Evolutionary conservation across 2,797 vertebrate genomes (phyloP), one percentile per base, ranked within the genome.

Genomic region (Kryptolebias ocellatus): DNA sequence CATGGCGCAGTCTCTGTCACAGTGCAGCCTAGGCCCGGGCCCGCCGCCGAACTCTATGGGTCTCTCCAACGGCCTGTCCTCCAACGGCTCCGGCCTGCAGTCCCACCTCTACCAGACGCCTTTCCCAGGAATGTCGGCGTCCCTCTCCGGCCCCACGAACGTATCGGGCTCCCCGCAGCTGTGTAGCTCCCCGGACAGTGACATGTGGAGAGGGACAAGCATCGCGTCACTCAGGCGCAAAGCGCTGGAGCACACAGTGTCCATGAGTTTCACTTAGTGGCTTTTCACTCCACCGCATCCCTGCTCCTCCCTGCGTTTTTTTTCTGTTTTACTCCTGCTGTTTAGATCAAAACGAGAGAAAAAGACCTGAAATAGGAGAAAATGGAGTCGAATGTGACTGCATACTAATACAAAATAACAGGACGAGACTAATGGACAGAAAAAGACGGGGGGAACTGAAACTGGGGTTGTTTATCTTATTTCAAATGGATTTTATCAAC

Each of bases 171-270:
- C 96, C 75, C 96, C 96, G 44, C 97, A 98, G 93, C 96, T 98
- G 90, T 98, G 97, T 95, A 96, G 92, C 88, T 98, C 96, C 80
- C 97, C 96, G 94, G 97, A 99, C 94, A 98, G 95, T 95, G 97
- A 99, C 91, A 95, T 99, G 94, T 99, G 97, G 97, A 95, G 96
- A 94, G 97, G 97, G 92, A 97, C 96, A 84, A 99, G 97, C 96
- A 98, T 99, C 90, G 96, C 97, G 76, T 97, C 97, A 68, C 94
- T 99, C 79, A 95, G 96, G 90, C 96, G 96, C 88, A 98, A 98
- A 94, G 96, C 97, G 79, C 95, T 98, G 82, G 97, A 99, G 96
- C 97, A 98, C 96, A 98, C 97, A 95, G 96, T 98, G 83, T 98
- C 97, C 87, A 99, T 99, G 96, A 98, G 96, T 92, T 99, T 98